Evolutionary conservation across 1,140 invertebrate species (phyloP), one percentile per base, ranked within the genome.

Genomic region (Aradophagus sp.): DNA sequence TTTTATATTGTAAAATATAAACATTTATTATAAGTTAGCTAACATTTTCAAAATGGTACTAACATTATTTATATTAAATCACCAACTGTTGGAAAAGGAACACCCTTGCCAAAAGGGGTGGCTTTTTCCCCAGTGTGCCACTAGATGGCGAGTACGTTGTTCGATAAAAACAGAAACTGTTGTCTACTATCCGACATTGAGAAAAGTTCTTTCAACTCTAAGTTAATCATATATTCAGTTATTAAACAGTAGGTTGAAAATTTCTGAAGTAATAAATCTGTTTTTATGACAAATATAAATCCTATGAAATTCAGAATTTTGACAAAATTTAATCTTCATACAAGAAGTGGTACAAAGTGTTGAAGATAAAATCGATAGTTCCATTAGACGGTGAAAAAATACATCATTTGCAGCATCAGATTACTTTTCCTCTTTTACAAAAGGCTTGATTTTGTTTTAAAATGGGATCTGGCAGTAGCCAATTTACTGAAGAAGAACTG

Each of bases 401-500:
- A 34, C 2, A 13, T 27, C 13, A 5, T 15, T 42, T 23, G 17
- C 13, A 19, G 6, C 19, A 10, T 12, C 2, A 34, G 8, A 23
- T 23, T 5, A 23, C 8, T 23, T 23, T 23, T n/a, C n/a, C n/a
- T n/a, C n/a, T n/a, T n/a, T n/a, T n/a, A n/a, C n/a, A n/a, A n/a
- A n/a, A n/a, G n/a, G n/a, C n/a, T n/a, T n/a, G n/a, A 23, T 26
- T 45, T 38, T 31, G 14, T 2, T 26, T 23, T 26, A 77, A 58
- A 58, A 94, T 94, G 92, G 93, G 93, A 12, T 91, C 93, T 77
- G 88, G 89, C 23, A 90, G 88, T 77, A 94, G 93, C 81, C 92
- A 93, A 74, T 95, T 96, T 84, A 91, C 90, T 1, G 92, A 94
- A 73, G 92, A 95, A 84, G 94, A 96, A 85, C 86, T 96, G 12